Percentiles rank a stretch among this genome's conserved stretches.
These are phyloP conservation scores for Drosophila suzukii DNA, from an alignment of 1,140 invertebrate genomes.

Conservation along the genomic window DNA sequence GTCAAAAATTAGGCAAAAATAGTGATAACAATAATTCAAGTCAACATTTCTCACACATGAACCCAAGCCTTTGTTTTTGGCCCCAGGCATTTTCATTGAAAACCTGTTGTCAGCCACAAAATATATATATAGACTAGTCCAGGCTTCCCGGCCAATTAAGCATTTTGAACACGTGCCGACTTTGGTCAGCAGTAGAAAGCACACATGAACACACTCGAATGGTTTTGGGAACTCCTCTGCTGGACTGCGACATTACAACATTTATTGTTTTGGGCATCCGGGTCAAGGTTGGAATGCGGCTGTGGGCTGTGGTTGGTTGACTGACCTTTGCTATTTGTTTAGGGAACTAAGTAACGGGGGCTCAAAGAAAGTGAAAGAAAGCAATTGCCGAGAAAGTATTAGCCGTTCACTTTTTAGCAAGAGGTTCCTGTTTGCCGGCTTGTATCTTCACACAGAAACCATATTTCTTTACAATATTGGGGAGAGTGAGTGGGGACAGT, in stretches of 20 bases:
- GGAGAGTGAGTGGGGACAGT: too few relatives aligned
- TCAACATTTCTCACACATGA: conserved; percentile 9
- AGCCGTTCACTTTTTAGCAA: too few relatives aligned
- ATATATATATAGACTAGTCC: conserved; percentile 13
- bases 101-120: conserved; percentile 32
- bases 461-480: too few relatives aligned
- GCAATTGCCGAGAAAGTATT: not conserved
- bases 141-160: conserved; percentile 59
- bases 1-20: conserved; percentile 21
- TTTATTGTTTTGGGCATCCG: conserved; percentile 37
- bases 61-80: conserved; percentile 14
- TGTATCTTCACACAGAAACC: too few relatives aligned
- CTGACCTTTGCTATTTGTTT: conserved; percentile 29
- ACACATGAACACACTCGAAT: conserved; percentile 33
- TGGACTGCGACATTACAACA: conserved; percentile 41
- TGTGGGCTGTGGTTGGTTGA: conserved; percentile 33
- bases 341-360: conserved; percentile 4
- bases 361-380: conserved; percentile 1
- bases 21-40: conserved; percentile 43
- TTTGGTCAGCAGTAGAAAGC: conserved; percentile 45
- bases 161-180: conserved; percentile 67
- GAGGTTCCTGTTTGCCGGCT: too few relatives aligned
- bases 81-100: conserved; percentile 10
- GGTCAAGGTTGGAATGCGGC: conserved; percentile 56
- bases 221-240: conserved; percentile 23